Base-by-base conservation (phyloP, 2,797 vertebrate species). In the Coilia nasus region DNA sequence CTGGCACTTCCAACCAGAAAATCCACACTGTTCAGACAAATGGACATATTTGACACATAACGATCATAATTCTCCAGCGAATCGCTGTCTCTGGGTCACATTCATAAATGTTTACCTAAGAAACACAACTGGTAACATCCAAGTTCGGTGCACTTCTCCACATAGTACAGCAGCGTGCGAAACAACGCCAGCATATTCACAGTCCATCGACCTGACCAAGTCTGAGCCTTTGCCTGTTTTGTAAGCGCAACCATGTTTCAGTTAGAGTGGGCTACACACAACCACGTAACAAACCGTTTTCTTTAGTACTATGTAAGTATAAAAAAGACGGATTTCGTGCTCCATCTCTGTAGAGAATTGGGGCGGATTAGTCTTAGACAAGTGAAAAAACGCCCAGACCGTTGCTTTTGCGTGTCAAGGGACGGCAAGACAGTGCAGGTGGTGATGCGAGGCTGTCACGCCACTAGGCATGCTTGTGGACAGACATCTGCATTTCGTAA, bases 361-460 rank as follows among this genome's bases (percentile, higher is more conserved):
- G 67, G 67, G 31, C 67, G 31, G 67, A 75, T 75, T 35, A 75
- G 67, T 28, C 67, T 28, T 35, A 35, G 5, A 15, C 67, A 71
- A 35, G 67, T 28, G 9, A 0, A 41, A 75, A 75, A 75, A 75
- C 25, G 67, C 67, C 3, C 67, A 75, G 28, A 75, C 28, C 67
- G 14, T 75, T 75, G 54, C 71, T 41, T 31, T 82, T 56, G 47
- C 10, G 64, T 86, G 82, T 60, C 80, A 83, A 5, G 83, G 46
- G 84, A 81, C 84, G 82, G 57, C 78, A 81, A 80, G 80, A 87
- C 82, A 14, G 50, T 31, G 59, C 71, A 50, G 28, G 50, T 15
- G 46, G 83, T 54, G 78, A 86, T 84, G 87, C 35, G 35, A 2
- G 35, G 35, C 67, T 60, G 88, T 88, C 11, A 87, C 86, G 64